Base-by-base conservation (phyloP, 2,888 invertebrate genomes). In the Lepeophtheirus nordmannii region DNA sequence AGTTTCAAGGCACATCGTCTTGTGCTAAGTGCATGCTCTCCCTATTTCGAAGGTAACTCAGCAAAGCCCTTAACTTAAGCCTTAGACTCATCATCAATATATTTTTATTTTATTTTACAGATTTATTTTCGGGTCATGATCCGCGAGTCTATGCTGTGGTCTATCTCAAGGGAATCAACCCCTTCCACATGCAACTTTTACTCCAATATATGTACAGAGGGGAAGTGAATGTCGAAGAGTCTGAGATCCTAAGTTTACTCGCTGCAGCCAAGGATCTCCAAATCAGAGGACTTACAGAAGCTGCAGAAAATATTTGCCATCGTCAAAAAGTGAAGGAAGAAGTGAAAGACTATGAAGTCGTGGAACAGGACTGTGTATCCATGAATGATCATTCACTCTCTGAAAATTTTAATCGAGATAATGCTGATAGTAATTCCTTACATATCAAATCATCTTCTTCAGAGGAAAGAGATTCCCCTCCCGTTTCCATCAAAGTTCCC, bases 151-250 rank as follows among this genome's bases (percentile, higher is more conserved):
- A 30, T 14, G 39, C 65, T 53, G 53, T 65, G 22, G 57, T 65
- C 3, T 65, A 58, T 40, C 57, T 65, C 56, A 65, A 65, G 58
- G 65, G 58, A 10, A 40, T 65, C 37, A 56, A 58, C n/a, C 65
- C 65, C 14, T 12, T n/a, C 14, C 57, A 65, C 39, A 38, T 65
- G 57, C 58, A 65, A 39, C 58, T 65, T 10, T 40, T 65, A 5
- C 58, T 65, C 8, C 17, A 57, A 9, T 65, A 39, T 20, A 65
- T 65, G 65, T 65, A 65, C 58, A 8, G 57, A 58, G 65, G 65
- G n/a, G 65, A 65, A 37, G 58, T 65, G 39, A 65, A 65, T 30
- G 65, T 65, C 14, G 30, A 58, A 23, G 65, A 62, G 62, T 20
- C 20, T 17, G 62, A 62, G 23, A 20, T 62, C 10, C 20, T 62